These are phyloP conservation scores for Caloenas nicobarica DNA, from an alignment of 2,113 vertebrate genomes.

Conservation along the genomic window DNA sequence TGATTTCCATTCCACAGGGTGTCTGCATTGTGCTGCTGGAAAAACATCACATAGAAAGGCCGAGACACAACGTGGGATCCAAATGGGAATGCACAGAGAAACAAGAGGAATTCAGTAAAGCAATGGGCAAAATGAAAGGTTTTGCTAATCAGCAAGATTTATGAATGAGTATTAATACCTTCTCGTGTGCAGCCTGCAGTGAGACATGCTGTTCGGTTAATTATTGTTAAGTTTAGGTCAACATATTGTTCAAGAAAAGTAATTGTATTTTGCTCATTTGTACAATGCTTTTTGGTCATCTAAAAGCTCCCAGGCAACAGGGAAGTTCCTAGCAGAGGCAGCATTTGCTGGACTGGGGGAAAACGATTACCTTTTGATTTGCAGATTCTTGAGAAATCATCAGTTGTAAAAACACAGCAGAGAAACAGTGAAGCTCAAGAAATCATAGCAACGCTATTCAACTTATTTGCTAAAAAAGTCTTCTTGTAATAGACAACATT, in stretches of 20 bases:
- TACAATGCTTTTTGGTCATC: not conserved
- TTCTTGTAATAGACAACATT: not conserved
- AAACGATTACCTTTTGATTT: not conserved
- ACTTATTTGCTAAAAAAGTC: not conserved
- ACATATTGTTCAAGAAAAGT: not conserved
- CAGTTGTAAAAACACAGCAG: not conserved
- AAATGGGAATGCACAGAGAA: not conserved
- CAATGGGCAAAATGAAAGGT: not conserved
- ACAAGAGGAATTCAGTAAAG: not conserved
- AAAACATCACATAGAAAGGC: not conserved
- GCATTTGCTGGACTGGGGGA: not conserved
- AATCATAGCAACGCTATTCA: not conserved
- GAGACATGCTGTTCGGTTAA: not conserved
- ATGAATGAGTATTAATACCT: not conserved
- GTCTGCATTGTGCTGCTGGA: not conserved
- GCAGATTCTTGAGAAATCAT: not conserved
- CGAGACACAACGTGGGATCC: accelerated
- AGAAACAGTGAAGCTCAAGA: not conserved
- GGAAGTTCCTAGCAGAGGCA: not conserved
- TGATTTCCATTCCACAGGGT: not conserved
- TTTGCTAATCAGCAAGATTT: not conserved
- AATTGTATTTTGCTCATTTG: not conserved
- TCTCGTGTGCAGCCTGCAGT: not conserved
- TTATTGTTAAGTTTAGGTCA: not conserved
- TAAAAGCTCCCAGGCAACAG: not conserved